phyloP scores from a whole-genome alignment of 2,113 vertebrate genomes.

The Oreochromis spilurus region DNA sequence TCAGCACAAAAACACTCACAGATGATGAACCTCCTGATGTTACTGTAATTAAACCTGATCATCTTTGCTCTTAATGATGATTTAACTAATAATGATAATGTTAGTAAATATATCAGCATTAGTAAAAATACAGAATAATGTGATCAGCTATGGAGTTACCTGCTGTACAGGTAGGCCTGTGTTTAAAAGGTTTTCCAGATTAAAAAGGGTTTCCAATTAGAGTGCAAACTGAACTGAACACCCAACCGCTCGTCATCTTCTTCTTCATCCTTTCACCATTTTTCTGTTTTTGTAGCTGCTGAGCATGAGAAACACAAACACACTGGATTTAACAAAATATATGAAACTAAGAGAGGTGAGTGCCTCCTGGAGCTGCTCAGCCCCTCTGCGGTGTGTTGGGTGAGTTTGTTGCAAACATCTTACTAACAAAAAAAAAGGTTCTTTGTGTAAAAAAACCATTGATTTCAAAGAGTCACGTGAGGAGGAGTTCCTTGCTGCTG shows the following conservation, averaged over 20 bases:
- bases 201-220: no score
- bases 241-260: neutral
- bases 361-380: conserved; percentile 79
- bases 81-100: neutral
- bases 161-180: neutral
- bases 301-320: conserved; percentile 85
- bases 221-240: neutral
- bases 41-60: neutral
- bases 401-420: conserved; percentile 53
- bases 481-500: neutral
- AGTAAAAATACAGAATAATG: neutral
- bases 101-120: neutral
- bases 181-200: neutral
- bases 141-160: neutral
- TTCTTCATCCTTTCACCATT: neutral
- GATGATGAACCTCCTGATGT: neutral
- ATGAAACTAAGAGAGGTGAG: conserved; percentile 86
- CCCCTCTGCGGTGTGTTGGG: conserved; percentile 89
- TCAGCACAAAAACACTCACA: neutral
- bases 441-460: neutral
- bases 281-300: conserved; percentile 66
- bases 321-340: conserved; percentile 84
- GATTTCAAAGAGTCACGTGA: neutral
- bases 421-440: neutral
- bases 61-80: neutral